Evolutionary conservation across 2,888 invertebrate species (phyloP).

Genomic region (Archips xylosteana): DNA sequence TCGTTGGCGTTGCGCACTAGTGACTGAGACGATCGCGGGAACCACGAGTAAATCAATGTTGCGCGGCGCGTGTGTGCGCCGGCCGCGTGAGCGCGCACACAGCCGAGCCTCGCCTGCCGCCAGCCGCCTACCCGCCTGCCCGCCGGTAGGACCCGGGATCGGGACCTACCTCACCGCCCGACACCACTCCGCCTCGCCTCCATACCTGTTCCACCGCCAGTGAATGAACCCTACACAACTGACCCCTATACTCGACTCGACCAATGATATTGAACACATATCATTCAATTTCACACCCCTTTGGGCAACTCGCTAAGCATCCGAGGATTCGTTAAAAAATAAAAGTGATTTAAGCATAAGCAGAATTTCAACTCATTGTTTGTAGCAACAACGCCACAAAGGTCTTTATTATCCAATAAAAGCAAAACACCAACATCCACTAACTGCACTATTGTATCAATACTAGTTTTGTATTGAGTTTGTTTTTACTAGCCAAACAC

Average conservation of each 20-base stretch:
- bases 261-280: conserved; percentile 33
- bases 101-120: conserved; percentile 42
- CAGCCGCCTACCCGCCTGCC: too few relatives aligned
- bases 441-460: conserved; percentile 3
- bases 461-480: neutral
- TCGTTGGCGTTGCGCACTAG: conserved; percentile 81
- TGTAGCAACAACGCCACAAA: conserved; percentile 43
- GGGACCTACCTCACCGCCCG: conserved; percentile 38
- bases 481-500: conserved; percentile 7
- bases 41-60: conserved; percentile 82
- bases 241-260: conserved; percentile 52
- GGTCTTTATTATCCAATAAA: conserved; percentile 44
- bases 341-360: conserved; percentile 17
- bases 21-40: conserved; percentile 77
- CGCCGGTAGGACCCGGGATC: too few relatives aligned
- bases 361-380: conserved; percentile 41
- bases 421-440: conserved; percentile 21
- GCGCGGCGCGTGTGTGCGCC: conserved; percentile 69
- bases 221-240: conserved; percentile 62
- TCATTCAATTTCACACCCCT: conserved; percentile 4
- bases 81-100: conserved; percentile 51
- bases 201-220: conserved; percentile 64
- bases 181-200: conserved; percentile 40
- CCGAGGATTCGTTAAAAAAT: neutral
- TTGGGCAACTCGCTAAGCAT: neutral